Evolutionary conservation across 2,113 vertebrate species (phyloP).

Genomic region (Pachycephala philippinensis): DNA sequence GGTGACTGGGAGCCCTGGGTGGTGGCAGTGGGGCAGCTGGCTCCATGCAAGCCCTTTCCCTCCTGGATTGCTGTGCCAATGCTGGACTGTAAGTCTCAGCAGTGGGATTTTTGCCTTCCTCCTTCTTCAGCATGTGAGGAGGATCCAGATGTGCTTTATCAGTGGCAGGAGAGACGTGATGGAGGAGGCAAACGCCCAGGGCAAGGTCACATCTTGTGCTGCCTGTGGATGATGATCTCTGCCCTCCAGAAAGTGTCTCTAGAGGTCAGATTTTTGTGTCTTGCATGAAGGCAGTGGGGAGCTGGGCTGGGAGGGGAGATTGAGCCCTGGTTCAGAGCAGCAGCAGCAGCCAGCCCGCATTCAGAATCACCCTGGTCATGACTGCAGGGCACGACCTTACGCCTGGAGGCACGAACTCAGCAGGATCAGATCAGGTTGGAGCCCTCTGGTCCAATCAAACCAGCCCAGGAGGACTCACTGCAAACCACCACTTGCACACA

Average conservation of each 20-base stretch:
- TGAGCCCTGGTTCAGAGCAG: not conserved
- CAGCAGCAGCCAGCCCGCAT: accelerated
- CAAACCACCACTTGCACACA: not conserved
- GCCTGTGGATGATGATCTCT: not conserved
- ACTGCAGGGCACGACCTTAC: not conserved
- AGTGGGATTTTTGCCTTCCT: not conserved
- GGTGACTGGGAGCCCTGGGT: not conserved
- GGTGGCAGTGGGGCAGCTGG: not conserved
- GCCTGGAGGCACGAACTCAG: not conserved
- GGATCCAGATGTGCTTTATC: not conserved
- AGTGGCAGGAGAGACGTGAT: not conserved
- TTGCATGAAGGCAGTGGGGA: not conserved
- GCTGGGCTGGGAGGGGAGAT: not conserved
- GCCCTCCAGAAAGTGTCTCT: not conserved
- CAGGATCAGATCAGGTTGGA: not conserved
- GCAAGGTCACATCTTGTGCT: not conserved
- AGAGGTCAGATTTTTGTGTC: not conserved
- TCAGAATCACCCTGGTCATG: not conserved
- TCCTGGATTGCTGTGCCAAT: accelerated
- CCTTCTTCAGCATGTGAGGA: not conserved
- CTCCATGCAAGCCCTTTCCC: not conserved
- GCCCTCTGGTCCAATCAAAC: not conserved
- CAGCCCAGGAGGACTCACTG: not conserved
- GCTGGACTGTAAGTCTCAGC: accelerated
- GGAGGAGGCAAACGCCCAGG: not conserved